Evolutionary conservation across 2,113 vertebrate species (phyloP).

Genomic region (Clarias batrachus): DNA sequence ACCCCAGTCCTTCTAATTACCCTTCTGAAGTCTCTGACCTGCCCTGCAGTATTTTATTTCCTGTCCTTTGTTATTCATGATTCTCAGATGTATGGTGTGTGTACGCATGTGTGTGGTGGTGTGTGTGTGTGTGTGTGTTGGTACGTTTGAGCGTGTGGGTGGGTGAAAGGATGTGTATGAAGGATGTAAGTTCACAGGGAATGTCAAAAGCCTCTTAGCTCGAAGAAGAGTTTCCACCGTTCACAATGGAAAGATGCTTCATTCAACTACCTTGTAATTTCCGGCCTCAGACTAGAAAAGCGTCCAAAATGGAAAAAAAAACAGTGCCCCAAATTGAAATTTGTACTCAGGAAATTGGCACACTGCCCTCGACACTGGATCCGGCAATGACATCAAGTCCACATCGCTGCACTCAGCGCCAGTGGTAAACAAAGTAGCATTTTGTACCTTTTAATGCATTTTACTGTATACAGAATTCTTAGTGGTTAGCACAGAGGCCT

Average conservation of each 20-base stretch:
- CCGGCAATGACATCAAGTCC: neutral
- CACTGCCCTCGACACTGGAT: neutral
- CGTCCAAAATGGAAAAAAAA: neutral
- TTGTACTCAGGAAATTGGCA: neutral
- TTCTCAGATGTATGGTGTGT: neutral
- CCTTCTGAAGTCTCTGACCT: neutral
- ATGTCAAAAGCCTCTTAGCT: neutral
- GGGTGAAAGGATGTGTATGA: neutral
- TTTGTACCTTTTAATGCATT: neutral
- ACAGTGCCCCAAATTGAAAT: neutral
- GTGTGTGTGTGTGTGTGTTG: neutral
- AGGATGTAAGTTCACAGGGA: neutral
- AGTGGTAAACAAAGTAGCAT: neutral
- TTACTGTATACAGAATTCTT: neutral
- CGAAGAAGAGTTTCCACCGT: neutral
- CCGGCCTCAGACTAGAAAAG: neutral
- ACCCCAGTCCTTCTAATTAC: neutral
- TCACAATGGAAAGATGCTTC: neutral
- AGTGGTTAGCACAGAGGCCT: too few species aligned
- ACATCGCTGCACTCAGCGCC: neutral
- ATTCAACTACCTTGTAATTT: neutral
- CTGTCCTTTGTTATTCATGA: neutral
- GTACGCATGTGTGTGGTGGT: neutral
- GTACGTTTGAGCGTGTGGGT: neutral
- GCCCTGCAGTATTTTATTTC: neutral